A percentile compares a stretch with the other conserved stretches of the same genome.
Evolutionary conservation across 2,113 vertebrate genomes (phyloP).

Genomic region (Malurus elegans): DNA sequence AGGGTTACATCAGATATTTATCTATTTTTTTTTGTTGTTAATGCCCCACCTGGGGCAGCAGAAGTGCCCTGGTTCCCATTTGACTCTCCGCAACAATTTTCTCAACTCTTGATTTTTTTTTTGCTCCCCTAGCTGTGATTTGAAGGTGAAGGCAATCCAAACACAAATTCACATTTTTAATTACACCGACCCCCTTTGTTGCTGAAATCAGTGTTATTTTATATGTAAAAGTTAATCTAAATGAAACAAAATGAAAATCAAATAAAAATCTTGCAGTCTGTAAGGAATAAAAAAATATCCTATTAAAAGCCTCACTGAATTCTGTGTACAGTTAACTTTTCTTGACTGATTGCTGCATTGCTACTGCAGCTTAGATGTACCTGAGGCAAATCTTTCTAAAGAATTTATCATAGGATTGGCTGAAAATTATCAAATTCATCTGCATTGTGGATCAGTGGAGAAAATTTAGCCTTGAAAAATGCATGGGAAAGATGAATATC

Average conservation of each 20-base stretch:
- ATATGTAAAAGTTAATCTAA: not conserved
- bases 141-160: not conserved
- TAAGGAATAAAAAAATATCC: not conserved
- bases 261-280: not conserved
- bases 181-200: not conserved
- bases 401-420: not conserved
- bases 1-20: not conserved
- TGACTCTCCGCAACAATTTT: not conserved
- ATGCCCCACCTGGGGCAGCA: not conserved
- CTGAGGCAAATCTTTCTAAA: not conserved
- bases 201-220: not conserved
- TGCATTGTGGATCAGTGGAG: not conserved
- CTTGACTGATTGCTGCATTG: not conserved
- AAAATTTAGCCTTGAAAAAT: not conserved
- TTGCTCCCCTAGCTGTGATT: not conserved
- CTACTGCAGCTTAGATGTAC: not conserved
- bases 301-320: not conserved
- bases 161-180: rapidly evolving
- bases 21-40: not conserved
- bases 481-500: not conserved
- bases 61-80: not conserved
- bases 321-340: not conserved
- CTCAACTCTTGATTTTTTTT: not conserved
- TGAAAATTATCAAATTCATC: not conserved
- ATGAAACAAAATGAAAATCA: not conserved